Evolutionary conservation across 1,140 invertebrate species (phyloP), one percentile per base, ranked within the genome.

Genomic region (Camponotus floridanus): DNA sequence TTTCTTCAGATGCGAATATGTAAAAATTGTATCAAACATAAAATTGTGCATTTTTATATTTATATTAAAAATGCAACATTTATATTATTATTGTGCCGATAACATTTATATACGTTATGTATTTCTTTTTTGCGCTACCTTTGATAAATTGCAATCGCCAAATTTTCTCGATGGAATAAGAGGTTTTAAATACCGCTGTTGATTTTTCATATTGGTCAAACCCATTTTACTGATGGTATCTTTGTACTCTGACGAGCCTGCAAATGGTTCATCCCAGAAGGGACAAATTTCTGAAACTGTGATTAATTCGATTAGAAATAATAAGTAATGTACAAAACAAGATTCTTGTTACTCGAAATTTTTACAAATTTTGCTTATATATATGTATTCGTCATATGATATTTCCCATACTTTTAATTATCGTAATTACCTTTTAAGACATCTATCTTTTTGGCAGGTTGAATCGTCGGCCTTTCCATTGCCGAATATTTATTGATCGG

Each of bases 151-250:
- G 21, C 87, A 87, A 31, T 65, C 67, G 4, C 57, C 68, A 13
- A 81, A 57, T 76, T 71, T 87, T 71, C 59, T 85, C 70, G 62
- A 78, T 4, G 86, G 73, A 8, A 62, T 55, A 15, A 96, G 89
- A 0, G 96, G 96, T 83, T 96, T 95, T 39, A 95, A 93, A 89
- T 95, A 97, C 76, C 96, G 95, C 81, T 97, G 96, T 88, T 95
- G 95, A 61, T 95, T 96, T 74, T 95, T 95, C 92, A 96, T 95
- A 73, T 96, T 96, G 3, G 94, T 95, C 64, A 96, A 92, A 1
- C 96, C 96, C 5, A 96, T 93, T 18, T 96, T 95, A 55, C 95
- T 96, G 65, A 96, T 95, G 0, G 95, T 95, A 83, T 96, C 96
- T 93, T 95, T 95, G 70, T 96, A 97, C 85, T 97, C 96, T 0